phyloP scores from a whole-genome alignment of 2,888 invertebrate species.

The Leptinotarsa peninsularis region DNA sequence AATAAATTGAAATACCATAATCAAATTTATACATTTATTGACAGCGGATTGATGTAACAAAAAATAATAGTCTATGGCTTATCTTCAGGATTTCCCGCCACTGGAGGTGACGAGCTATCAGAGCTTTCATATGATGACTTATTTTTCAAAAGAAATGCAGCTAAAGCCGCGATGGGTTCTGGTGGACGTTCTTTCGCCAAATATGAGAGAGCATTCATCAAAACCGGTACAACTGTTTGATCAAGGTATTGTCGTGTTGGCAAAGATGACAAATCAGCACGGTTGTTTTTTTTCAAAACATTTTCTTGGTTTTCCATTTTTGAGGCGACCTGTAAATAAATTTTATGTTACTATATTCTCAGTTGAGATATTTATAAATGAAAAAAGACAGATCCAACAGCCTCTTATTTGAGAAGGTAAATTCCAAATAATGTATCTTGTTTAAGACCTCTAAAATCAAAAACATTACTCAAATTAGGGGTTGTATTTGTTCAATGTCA shows the following conservation, averaged over 20 bases:
- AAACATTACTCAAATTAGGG: too few species aligned
- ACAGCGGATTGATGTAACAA: background rate
- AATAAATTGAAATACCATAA: background rate
- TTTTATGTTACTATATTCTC: too few species aligned
- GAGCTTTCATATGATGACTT: slow-evolving; percentile 81
- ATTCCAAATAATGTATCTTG: too few species aligned
- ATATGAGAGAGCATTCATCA: slow-evolving; percentile 93
- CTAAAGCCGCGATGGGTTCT: slow-evolving; percentile 93
- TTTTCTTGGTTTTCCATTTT: slow-evolving; percentile 74
- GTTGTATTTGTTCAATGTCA: too few species aligned
- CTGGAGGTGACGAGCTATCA: slow-evolving; percentile 60
- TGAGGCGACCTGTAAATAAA: slow-evolving; percentile 60
- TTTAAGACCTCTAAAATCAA: too few species aligned
- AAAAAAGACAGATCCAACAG: too few species aligned
- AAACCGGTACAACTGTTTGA: slow-evolving; percentile 66
- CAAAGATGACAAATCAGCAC: slow-evolving; percentile 87
- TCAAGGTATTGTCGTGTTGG: slow-evolving; percentile 89
- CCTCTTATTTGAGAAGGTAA: too few species aligned
- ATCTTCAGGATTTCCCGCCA: slow-evolving; percentile 31
- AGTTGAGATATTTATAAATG: too few species aligned
- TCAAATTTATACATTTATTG: slow-evolving; percentile 1
- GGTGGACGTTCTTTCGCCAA: slow-evolving; percentile 94
- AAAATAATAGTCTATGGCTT: slow-evolving; percentile 27
- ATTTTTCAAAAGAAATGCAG: slow-evolving; percentile 91
- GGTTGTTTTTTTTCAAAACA: slow-evolving; percentile 77